A percentile compares a stretch with the other conserved stretches of the same genome.
Conservation (phyloP, 2,113 vertebrate genomes). For the Columba livia region DNA sequence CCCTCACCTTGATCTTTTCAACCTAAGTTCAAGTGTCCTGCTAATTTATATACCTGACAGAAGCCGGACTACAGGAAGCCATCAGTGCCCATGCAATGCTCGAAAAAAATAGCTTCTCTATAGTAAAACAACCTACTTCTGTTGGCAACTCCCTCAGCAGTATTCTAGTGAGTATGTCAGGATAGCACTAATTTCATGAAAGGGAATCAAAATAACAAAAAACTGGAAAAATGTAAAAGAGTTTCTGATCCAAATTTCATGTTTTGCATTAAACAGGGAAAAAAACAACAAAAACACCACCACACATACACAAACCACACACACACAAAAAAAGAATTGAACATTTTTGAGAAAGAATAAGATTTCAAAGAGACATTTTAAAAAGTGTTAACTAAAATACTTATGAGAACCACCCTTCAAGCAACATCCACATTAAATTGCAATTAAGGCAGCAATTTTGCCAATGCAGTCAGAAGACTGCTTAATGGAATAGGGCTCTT, state of each 20-base stretch:
- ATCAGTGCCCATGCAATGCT: neutral
- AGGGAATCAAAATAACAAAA: neutral
- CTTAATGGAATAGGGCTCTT: neutral
- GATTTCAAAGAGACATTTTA: neutral
- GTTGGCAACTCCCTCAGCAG: neutral
- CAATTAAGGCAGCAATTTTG: neutral
- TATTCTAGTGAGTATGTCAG: rapidly evolving
- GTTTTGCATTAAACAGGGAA: neutral
- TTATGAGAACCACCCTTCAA: neutral
- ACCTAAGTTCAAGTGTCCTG: neutral
- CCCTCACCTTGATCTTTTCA: neutral
- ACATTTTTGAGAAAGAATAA: neutral
- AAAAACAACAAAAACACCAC: too few relatives aligned
- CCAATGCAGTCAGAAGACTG: neutral
- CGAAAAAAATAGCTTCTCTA: neutral
- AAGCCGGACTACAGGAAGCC: neutral
- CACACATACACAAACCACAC: neutral
- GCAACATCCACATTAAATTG: neutral
- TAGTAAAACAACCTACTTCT: neutral
- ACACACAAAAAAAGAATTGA: neutral
- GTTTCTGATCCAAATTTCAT: neutral
- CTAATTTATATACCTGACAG: neutral
- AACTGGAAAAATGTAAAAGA: neutral
- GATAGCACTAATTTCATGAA: neutral
- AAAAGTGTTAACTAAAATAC: neutral